Conservation (phyloP, 2,888 invertebrate genomes). For the Aporophyla nigra region DNA sequence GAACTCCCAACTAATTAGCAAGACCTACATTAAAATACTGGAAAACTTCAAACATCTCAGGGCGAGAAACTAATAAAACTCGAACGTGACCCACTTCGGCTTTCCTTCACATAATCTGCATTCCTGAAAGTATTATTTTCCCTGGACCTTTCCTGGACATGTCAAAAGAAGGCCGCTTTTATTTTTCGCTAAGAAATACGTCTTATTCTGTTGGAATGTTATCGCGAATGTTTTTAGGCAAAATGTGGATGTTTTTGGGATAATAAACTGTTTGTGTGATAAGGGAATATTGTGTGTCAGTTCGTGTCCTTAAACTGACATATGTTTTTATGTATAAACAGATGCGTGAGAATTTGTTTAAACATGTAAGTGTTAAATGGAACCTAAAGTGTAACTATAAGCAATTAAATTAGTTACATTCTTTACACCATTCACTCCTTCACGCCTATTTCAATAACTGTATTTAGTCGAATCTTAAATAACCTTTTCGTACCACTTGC, state of each 20-base stretch:
- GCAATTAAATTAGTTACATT: neutral
- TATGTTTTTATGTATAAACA: neutral
- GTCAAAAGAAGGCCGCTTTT: slow-evolving; percentile 28
- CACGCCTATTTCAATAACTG: neutral
- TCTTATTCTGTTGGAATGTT: slow-evolving; percentile 23
- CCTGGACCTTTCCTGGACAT: slow-evolving; percentile 22
- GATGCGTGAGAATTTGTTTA: neutral
- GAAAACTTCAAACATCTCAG: slow-evolving; percentile 66
- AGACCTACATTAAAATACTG: slow-evolving; percentile 55
- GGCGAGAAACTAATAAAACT: slow-evolving; percentile 77
- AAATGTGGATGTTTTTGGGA: slow-evolving; percentile 1
- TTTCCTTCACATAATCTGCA: slow-evolving; percentile 67
- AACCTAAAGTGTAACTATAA: neutral
- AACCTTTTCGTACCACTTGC: no score
- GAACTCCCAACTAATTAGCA: slow-evolving; percentile 50
- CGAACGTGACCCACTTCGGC: slow-evolving; percentile 72
- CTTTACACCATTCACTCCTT: neutral
- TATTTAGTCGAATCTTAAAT: neutral
- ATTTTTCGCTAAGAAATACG: slow-evolving; percentile 25
- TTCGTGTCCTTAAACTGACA: neutral
- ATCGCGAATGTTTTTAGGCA: slow-evolving; percentile 7
- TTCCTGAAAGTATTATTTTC: slow-evolving; percentile 67
- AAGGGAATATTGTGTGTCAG: slow-evolving; percentile 6
- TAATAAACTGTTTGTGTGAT: slow-evolving; percentile 28
- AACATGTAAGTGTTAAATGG: neutral